Base-by-base conservation (phyloP, 2,888 invertebrate species). In the Melolontha melolontha region DNA sequence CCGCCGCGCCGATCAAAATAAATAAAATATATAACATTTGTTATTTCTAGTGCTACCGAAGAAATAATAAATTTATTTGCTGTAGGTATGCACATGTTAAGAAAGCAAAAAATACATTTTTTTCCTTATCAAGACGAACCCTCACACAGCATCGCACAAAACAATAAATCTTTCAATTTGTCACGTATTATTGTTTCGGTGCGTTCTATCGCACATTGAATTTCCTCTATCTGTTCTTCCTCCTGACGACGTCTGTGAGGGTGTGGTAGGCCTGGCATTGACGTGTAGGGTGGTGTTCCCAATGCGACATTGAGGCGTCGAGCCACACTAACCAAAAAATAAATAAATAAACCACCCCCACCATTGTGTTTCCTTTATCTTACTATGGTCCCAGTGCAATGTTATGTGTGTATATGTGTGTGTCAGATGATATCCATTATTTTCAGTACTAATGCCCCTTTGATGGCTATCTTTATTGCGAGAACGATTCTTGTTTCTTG, bases 391-490 rank as follows among this genome's bases (percentile, higher is more conserved):
- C 34, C n/a, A 29, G 10, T 22, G 8, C 49, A 47, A 34, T 34
- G 34, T 34, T 34, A 6, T 34, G 34, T 34, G 2, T 34, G 34
- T 34, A 8, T 59, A 44, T 59, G 16, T 59, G 59, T 59, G 16
- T 44, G 59, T 29, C 64, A 41, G 44, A 39, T 14, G 62, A 41
- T 12, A 41, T 64, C 52, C 64, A 64, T 64, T 64, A 64, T 64
- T 64, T 64, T 52, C 52, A 52, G 50, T 52, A 34, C 34, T 34
- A 64, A 50, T 64, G 40, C 42, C 42, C 29, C 52, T 10, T 34
- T 34, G 64, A 64, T 64, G 59, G 64, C 64, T 64, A 64, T 64
- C 64, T 64, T 64, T 64, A 64, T 64, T 51, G 64, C 52, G 64
- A 44, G 64, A 64, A 59, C 29, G 59, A 59, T 59, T 59, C 59